Evolutionary conservation across 2,113 vertebrate genomes (phyloP), one percentile per base, ranked within the genome.

Genomic region (Symphodus melops): DNA sequence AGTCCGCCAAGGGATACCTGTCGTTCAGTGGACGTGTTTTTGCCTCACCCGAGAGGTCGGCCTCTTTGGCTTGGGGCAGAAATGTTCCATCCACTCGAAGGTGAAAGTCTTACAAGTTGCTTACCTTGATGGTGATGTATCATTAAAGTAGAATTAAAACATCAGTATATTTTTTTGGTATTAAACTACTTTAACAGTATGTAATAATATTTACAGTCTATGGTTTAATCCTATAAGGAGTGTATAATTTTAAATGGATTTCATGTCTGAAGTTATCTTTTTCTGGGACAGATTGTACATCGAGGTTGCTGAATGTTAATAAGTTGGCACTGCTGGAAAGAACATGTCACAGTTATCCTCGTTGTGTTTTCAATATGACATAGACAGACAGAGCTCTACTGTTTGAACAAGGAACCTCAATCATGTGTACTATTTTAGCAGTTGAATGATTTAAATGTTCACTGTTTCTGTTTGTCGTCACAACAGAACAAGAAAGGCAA

Each of bases 1-100:
- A 81, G 42, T 58, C 77, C 17, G 66, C 84, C 4, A 85, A 76
- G 36, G 80, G 64, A 49, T 69, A 78, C 72, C 54, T 86, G 70
- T 72, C 86, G 9, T 46, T 58, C 52, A 63, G 41, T 2, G 67
- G 86, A 6, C 81, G 77, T 4, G 64, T 90, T 37, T 87, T 88
- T 55, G 86, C 87, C 17, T 77, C 92, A 46, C 81, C 86, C 1
- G 78, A 91, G 55, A 86, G 86, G 56, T 54, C 63, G 3, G 53
- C 68, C n/a, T 42, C 52, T 3, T 33, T 48, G 5, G 83, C 84
- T 1, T 86, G 89, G 84, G 61, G 33, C 46, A 83, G 79, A 67
- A 73, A 68, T 64, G 44, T 36, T 5, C 41, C 58, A 46, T 55
- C 39, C 7, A 17, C 75, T 42, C 57, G 59, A 2, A 68, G 65